phyloP scores from a whole-genome alignment of 2,888 invertebrate species.

The Serrognathus titanus region DNA sequence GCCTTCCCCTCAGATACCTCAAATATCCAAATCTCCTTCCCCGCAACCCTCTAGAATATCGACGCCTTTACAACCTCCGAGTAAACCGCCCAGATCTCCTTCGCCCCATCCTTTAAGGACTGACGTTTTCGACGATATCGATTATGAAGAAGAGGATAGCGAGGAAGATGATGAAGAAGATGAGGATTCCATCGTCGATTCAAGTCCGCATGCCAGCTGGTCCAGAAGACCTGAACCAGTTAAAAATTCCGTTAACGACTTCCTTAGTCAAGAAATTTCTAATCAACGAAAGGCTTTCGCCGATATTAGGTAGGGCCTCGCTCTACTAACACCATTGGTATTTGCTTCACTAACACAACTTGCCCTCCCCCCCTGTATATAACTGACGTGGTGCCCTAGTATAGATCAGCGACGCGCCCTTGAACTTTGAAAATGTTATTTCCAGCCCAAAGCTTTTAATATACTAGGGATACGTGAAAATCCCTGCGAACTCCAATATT shows the following conservation, averaged over 20 bases:
- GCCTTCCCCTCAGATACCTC: background rate
- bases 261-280: slow-evolving; percentile 21
- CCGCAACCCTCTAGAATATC: slow-evolving; percentile 15
- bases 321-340: slow-evolving; percentile 7
- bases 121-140: slow-evolving; percentile 34
- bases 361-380: too few relatives aligned
- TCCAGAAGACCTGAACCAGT: slow-evolving; percentile 5
- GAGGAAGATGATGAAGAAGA: slow-evolving; percentile 26
- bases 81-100: slow-evolving; percentile 41
- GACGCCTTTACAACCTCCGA: slow-evolving; percentile 29
- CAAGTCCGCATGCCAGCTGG: background rate
- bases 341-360: too few relatives aligned
- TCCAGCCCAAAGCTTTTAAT: too few relatives aligned
- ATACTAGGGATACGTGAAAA: too few relatives aligned
- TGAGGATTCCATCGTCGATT: slow-evolving; percentile 19
- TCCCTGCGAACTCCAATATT: too few relatives aligned
- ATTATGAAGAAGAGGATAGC: slow-evolving; percentile 24
- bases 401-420: background rate
- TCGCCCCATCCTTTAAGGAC: slow-evolving; percentile 37
- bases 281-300: slow-evolving; percentile 16
- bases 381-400: too few relatives aligned
- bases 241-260: slow-evolving; percentile 22
- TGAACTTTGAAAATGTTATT: too few relatives aligned
- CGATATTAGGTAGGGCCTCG: slow-evolving; percentile 16
- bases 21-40: slow-evolving; percentile 6